Evolutionary conservation across 2,888 invertebrate species (phyloP).

Genomic region (Drosophila mimetica): DNA sequence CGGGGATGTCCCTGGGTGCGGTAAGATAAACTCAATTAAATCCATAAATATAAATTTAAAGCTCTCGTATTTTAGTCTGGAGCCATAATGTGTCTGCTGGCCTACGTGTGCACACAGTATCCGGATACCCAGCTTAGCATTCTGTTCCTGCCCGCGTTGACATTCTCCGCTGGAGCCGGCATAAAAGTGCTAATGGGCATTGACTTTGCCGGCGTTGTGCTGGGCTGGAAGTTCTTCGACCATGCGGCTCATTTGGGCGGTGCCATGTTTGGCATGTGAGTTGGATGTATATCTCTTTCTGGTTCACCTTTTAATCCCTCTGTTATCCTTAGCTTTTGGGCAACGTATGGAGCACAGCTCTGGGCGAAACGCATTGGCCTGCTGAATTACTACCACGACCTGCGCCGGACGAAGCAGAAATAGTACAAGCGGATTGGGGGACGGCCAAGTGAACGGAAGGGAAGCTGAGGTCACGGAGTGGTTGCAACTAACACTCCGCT

Average conservation of each 20-base stretch:
- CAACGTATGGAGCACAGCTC: conserved; percentile 77
- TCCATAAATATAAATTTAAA: background rate
- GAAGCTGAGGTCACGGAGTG: conserved; percentile 10
- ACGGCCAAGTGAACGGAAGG: conserved; percentile 23
- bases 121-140: conserved; percentile 95
- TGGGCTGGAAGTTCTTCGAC: conserved; percentile 97
- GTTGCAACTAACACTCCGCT: conserved; percentile 14
- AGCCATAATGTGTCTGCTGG: conserved; percentile 95
- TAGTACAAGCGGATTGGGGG: conserved; percentile 28
- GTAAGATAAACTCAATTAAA: conserved; percentile 78
- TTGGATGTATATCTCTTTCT: conserved; percentile 25
- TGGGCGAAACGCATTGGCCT: conserved; percentile 81
- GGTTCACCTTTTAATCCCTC: conserved; percentile 12
- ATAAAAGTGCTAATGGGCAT: conserved; percentile 93
- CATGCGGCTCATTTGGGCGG: conserved; percentile 99
- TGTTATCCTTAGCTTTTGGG: conserved; percentile 76
- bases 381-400: conserved; percentile 80
- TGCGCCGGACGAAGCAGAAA: conserved; percentile 80
- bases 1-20: conserved; percentile 95
- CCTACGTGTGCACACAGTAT: conserved; percentile 93
- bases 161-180: conserved; percentile 94
- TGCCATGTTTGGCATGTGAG: conserved; percentile 94
- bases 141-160: conserved; percentile 94
- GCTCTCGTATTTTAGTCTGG: conserved; percentile 90
- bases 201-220: conserved; percentile 92